Evolutionary conservation across 2,888 invertebrate species (phyloP), one percentile per base, ranked within the genome.

Genomic region (Drosophila diplacantha): DNA sequence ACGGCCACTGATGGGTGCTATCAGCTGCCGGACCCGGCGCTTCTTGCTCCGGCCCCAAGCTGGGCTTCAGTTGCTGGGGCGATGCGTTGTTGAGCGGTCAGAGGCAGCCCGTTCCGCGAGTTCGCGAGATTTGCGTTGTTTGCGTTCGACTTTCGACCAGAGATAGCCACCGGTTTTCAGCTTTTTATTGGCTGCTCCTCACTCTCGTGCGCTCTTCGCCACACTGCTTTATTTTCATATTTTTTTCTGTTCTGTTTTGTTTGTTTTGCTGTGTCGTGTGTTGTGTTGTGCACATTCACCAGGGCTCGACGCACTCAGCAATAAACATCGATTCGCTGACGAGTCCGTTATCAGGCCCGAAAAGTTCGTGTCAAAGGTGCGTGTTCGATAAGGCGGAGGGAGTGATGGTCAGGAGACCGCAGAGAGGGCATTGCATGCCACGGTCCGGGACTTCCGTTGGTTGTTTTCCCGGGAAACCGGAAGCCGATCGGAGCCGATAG

Each of bases 31-130:
- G 32, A 16, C 14, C 41, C 41, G 58, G 58, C 59, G 41, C 58
- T 58, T 58, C 58, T 57, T 58, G 35, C 24, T 54, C 29, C 54
- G 29, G 51, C 54, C 18, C 54, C 39, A 59, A 56, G 35, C 81
- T 66, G 44, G 65, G 79, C 74, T 62, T 83, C 71, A 80, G 83
- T 80, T 82, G 75, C 63, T 57, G 38, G 59, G 71, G 69, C 73
- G 75, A 69, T 63, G 81, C 78, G 71, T 65, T 71, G 73, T 69
- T 64, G 78, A 56, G 75, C 75, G 56, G 75, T 51, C 54, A 58
- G 37, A 38, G 29, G 14, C 37, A 26, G 35, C n/a, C 49, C 29
- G 29, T 52, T 20, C 39, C 32, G 43, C 29, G 16, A 26, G 44
- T 46, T 14, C 34, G 24, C 35, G 39, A 39, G 41, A n/a, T 12